Conservation (phyloP, 2,888 invertebrate genomes). For the Hecatera dysodea region DNA sequence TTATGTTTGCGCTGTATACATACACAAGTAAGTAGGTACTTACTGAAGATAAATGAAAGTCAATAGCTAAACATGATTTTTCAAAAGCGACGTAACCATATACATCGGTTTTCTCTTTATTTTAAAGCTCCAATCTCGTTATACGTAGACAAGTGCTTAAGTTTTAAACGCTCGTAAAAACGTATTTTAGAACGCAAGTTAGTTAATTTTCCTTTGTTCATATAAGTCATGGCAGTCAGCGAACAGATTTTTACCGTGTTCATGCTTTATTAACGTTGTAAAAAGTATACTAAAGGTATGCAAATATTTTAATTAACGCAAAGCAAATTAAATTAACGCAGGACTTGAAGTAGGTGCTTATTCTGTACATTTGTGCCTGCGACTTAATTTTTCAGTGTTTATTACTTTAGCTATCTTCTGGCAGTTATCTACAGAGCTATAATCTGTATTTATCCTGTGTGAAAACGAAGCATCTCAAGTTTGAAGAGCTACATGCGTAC, state of each 20-base stretch:
- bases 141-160: slow-evolving; percentile 48
- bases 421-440: background rate
- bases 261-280: slow-evolving; percentile 44
- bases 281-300: slow-evolving; percentile 44
- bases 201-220: slow-evolving; percentile 70
- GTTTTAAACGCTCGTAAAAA: slow-evolving; percentile 71
- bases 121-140: slow-evolving; percentile 24
- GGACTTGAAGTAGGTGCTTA: background rate
- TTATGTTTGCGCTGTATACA: too few relatives aligned
- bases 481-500: background rate
- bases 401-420: background rate
- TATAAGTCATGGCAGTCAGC: slow-evolving; percentile 57
- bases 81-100: too few relatives aligned
- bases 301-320: slow-evolving; percentile 55
- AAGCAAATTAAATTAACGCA: slow-evolving; percentile 19
- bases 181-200: slow-evolving; percentile 72
- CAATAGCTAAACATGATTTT: too few relatives aligned
- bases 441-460: background rate
- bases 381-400: background rate
- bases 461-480: background rate
- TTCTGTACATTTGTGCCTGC: background rate
- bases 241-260: slow-evolving; percentile 49
- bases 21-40: too few relatives aligned
- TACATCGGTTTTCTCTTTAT: slow-evolving; percentile 17
- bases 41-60: too few relatives aligned